Percentiles rank a stretch among this genome's conserved stretches.
These are phyloP conservation scores for Dendroctonus valens DNA, from an alignment of 1,140 invertebrate species.

Conservation along the genomic window DNA sequence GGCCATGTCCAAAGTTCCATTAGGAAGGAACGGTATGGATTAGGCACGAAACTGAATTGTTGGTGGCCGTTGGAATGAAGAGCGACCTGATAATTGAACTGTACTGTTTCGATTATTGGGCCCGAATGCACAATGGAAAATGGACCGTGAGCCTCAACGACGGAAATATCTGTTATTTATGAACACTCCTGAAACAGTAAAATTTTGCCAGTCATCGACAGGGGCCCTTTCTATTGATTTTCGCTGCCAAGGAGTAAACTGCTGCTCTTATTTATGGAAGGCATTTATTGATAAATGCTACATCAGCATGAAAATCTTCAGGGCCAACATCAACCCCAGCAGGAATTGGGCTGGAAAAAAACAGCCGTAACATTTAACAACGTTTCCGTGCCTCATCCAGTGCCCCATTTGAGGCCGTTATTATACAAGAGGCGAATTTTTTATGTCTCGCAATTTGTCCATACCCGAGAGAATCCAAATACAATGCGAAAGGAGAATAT, in stretches of 20 bases:
- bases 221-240: conserved; percentile 21
- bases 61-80: too few species aligned
- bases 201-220: conserved; percentile 18
- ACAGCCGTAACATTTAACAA: too few species aligned
- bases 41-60: not conserved
- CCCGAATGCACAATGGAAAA: too few species aligned
- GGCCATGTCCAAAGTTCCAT: conserved; percentile 3
- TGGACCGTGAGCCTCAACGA: not conserved
- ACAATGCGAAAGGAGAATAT: conserved; percentile 23
- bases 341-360: not conserved
- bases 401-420: too few species aligned
- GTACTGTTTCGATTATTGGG: too few species aligned
- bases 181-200: conserved; percentile 26
- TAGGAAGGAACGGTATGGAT: conserved; percentile 9
- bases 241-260: conserved; percentile 25
- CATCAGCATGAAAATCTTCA: too few species aligned
- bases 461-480: conserved; percentile 14
- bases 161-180: conserved; percentile 22
- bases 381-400: too few species aligned
- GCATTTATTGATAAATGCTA: too few species aligned
- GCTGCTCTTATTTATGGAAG: conserved; percentile 17
- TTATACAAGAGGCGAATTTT: conserved; percentile 3
- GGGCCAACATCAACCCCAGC: not conserved
- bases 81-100: too few species aligned
- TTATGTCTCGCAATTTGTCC: conserved; percentile 16